These are phyloP conservation scores for Uloborus diversus DNA, from an alignment of 1,140 invertebrate genomes.

Conservation along the genomic window DNA sequence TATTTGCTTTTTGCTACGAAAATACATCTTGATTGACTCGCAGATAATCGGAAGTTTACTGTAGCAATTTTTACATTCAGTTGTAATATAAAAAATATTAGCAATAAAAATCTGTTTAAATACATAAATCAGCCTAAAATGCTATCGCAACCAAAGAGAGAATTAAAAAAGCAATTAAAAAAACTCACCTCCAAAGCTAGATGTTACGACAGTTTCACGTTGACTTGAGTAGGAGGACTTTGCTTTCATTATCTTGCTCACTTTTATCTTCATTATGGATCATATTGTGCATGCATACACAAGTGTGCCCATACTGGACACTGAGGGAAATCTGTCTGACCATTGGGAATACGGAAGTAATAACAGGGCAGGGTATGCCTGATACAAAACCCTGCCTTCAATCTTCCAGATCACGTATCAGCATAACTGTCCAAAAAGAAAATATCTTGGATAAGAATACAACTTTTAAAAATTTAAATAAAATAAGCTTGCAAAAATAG, in stretches of 20 bases:
- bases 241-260: constrained; percentile 42
- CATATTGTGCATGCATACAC: constrained; percentile 18
- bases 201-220: constrained; percentile 52
- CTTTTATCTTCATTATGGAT: constrained; percentile 48
- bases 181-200: constrained; percentile 48
- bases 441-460: too few species aligned
- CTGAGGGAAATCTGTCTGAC: background rate
- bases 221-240: constrained; percentile 37
- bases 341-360: constrained; percentile 30
- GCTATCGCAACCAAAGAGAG: too few species aligned
- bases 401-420: constrained; percentile 30
- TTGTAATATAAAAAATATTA: too few species aligned
- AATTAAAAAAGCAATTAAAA: too few species aligned
- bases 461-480: too few species aligned
- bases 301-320: constrained; percentile 45
- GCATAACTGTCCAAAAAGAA: constrained; percentile 44
- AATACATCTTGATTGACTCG: too few species aligned
- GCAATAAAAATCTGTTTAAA: too few species aligned
- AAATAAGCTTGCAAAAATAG: too few species aligned
- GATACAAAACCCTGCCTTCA: constrained; percentile 48
- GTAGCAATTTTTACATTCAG: too few species aligned
- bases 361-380: constrained; percentile 43
- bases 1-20: too few species aligned
- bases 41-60: too few species aligned
- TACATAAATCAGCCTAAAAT: too few species aligned